Evolutionary conservation across 2,113 vertebrate genomes (phyloP).

Genomic region (Halichoeres trimaculatus): DNA sequence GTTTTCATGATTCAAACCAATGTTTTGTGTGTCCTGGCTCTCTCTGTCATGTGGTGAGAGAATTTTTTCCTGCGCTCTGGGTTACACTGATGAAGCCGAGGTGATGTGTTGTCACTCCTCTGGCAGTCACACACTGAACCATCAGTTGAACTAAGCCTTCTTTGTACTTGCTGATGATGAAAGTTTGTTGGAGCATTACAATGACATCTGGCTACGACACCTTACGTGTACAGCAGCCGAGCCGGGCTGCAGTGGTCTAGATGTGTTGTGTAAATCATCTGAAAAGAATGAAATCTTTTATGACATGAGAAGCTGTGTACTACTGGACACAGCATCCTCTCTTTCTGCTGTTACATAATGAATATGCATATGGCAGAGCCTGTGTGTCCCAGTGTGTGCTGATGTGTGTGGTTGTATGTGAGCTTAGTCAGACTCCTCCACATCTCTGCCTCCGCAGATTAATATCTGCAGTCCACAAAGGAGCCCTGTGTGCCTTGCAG

Average conservation of each 20-base stretch:
- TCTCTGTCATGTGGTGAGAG: constrained; percentile 21
- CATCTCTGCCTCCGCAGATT: constrained; percentile 76
- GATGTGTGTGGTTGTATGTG: constrained; percentile 68
- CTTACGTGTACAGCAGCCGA: constrained; percentile 54
- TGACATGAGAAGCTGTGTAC: constrained; percentile 10
- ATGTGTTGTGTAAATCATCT: constrained; percentile 32
- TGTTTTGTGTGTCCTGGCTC: constrained; percentile 11
- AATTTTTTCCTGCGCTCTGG: constrained; percentile 5
- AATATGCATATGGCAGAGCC: constrained; percentile 60
- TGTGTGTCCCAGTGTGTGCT: constrained; percentile 53
- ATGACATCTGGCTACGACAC: constrained; percentile 46
- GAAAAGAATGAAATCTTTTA: constrained; percentile 55
- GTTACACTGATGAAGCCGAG: constrained; percentile 29
- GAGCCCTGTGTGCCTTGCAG: constrained; percentile 69
- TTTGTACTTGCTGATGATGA: constrained; percentile 59
- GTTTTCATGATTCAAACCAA: background rate
- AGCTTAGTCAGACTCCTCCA: constrained; percentile 74
- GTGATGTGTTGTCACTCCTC: constrained; percentile 36
- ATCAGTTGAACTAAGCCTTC: constrained; percentile 40
- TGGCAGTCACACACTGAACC: constrained; percentile 32
- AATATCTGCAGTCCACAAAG: constrained; percentile 80
- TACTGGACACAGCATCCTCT: constrained; percentile 56
- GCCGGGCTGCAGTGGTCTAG: constrained; percentile 17
- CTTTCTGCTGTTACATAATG: constrained; percentile 63
- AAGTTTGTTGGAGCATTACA: constrained; percentile 30